Conservation (phyloP, 2,113 vertebrate species). For the Alligator mississippiensis region DNA sequence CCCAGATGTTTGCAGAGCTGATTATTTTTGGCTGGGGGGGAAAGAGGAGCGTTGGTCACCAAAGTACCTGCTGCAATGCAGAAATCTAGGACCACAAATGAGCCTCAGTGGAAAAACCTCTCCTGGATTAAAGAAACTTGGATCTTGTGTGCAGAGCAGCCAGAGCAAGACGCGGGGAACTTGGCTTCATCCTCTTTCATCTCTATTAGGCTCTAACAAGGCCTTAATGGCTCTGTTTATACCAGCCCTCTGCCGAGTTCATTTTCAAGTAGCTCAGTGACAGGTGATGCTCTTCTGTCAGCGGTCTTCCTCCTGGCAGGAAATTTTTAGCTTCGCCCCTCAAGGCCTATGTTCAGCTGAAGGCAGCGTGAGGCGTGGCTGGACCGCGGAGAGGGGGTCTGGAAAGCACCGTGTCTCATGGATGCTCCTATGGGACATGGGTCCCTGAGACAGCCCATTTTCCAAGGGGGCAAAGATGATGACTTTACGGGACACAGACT, state of each 20-base stretch:
- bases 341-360: no score
- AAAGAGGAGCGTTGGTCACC: no score
- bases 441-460: neutral
- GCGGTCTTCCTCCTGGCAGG: neutral
- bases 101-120: neutral
- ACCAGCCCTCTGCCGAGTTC: neutral
- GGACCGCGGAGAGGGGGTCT: no score
- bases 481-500: neutral
- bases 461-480: neutral
- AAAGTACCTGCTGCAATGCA: neutral
- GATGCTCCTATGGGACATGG: no score
- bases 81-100: neutral
- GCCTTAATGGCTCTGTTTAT: neutral
- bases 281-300: no score
- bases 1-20: neutral
- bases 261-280: neutral
- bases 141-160: neutral
- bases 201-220: neutral
- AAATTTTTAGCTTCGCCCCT: neutral
- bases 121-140: neutral
- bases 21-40: neutral
- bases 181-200: neutral
- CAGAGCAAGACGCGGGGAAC: neutral
- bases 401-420: neutral
- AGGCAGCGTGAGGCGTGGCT: neutral